Percentiles rank a stretch among this genome's conserved stretches.
Conservation (phyloP, 2,113 vertebrate species). For the Macquaria australasica region DNA sequence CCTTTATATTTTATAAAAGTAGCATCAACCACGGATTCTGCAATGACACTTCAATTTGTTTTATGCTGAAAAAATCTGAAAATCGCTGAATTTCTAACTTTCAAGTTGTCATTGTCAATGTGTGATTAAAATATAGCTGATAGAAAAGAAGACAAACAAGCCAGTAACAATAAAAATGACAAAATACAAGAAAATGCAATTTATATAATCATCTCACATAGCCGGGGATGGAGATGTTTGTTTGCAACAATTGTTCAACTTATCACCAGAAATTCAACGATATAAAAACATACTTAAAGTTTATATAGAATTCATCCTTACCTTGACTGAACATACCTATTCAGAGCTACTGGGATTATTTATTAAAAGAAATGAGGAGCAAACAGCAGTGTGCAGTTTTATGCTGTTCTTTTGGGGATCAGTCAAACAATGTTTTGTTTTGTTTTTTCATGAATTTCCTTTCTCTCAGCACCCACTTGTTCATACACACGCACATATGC, state of each 20-base stretch:
- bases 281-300: constrained; percentile 15
- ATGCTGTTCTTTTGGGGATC: constrained; percentile 19
- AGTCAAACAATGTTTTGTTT: constrained; percentile 34
- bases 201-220: not conserved
- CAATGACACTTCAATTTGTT: not conserved
- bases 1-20: constrained; percentile 41
- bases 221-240: not conserved
- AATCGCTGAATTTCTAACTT: constrained; percentile 1
- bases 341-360: constrained; percentile 53
- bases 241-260: constrained; percentile 31
- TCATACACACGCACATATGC: not conserved
- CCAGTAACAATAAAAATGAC: constrained; percentile 1
- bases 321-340: constrained; percentile 26
- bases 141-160: not conserved
- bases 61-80: not conserved
- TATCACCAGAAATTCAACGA: constrained; percentile 22
- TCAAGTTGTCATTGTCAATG: not conserved
- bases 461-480: not conserved
- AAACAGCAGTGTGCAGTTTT: not conserved
- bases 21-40: not conserved
- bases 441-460: not conserved
- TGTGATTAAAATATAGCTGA: not conserved
- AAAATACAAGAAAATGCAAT: constrained; percentile 2
- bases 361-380: constrained; percentile 51
- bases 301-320: constrained; percentile 39